Evolutionary conservation across 2,888 invertebrate genomes (phyloP), one percentile per base, ranked within the genome.

Genomic region (Ormyrus nitidulus): DNA sequence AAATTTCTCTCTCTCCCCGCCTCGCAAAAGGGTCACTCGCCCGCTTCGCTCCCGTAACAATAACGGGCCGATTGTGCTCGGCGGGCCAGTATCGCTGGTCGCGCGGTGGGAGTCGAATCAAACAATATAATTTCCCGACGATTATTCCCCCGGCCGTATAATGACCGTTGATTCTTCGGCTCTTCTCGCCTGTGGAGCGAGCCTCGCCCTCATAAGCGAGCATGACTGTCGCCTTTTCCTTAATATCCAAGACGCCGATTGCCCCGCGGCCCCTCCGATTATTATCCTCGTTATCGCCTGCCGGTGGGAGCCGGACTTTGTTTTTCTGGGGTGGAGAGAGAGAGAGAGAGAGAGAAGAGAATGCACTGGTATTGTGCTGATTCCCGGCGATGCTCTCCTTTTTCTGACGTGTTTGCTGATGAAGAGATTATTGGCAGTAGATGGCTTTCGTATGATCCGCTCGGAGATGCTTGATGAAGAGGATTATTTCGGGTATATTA

Each of bases 81-180:
- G 34, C 19, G 19, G 13, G 13, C 13, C 34, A 4, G 34, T 34
- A 34, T 49, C 13, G 34, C 48, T 8, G 58, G 19, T 44, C 51
- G 49, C 19, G 8, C 11, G 46, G 13, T n/a, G 13, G 8, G 59
- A 59, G 3, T 6, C 46, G 56, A 48, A 58, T 84, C 85, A 83
- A 85, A 87, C 86, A 86, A 86, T 85, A 84, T 83, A 86, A 88
- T 88, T 88, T 86, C 85, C 85, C 82, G 84, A 84, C 83, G 85
- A 87, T 88, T 86, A 85, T 73, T 84, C 85, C 4, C 34, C 34
- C 85, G 85, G 81, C 34, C 34, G 86, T 85, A 85, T 85, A 85
- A 87, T 86, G 86, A 86, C 81, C 83, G 83, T 64, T 82, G 83
- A 84, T 85, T 83, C 84, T 81, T 78, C 19, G 53, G 11, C 68